Percentiles rank a stretch among this genome's conserved stretches.
Evolutionary conservation across 2,113 vertebrate species (phyloP).

Genomic region (Haplochromis vanheusdeni): DNA sequence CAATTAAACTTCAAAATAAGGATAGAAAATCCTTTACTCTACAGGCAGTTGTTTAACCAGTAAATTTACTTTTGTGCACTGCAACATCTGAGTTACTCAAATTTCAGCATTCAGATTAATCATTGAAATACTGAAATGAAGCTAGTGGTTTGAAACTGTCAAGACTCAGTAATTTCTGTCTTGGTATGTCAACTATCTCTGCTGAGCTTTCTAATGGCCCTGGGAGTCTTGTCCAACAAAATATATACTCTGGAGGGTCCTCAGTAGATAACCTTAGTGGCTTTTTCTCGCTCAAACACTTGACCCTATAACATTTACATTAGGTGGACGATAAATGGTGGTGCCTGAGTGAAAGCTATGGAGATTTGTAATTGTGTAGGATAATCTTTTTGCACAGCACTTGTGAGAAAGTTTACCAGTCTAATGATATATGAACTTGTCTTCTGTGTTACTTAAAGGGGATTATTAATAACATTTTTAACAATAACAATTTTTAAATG

Average conservation of each 20-base stretch:
- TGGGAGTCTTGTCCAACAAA: constrained; percentile 1
- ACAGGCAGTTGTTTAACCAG: neutral
- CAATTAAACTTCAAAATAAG: neutral
- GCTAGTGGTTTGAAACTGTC: neutral
- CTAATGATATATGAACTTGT: neutral
- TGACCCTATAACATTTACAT: constrained; percentile 3
- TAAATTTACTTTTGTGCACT: neutral
- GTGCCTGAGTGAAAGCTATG: neutral
- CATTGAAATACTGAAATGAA: neutral
- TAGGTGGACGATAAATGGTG: neutral
- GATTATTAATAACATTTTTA: neutral
- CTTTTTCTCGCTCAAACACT: constrained; percentile 3
- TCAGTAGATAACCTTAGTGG: constrained; percentile 37
- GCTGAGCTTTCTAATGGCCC: neutral
- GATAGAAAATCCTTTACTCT: neutral
- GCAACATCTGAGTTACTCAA: neutral
- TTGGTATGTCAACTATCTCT: neutral
- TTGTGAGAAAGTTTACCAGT: neutral
- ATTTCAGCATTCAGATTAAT: neutral
- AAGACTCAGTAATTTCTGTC: neutral
- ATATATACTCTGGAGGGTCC: constrained; percentile 7
- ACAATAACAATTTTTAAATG: neutral
- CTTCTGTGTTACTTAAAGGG: neutral
- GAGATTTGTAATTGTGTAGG: neutral
- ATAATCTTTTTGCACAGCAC: neutral